Evolutionary conservation across 2,888 invertebrate species (phyloP).

Genomic region (Kuschelorhynchus macadamiae): DNA sequence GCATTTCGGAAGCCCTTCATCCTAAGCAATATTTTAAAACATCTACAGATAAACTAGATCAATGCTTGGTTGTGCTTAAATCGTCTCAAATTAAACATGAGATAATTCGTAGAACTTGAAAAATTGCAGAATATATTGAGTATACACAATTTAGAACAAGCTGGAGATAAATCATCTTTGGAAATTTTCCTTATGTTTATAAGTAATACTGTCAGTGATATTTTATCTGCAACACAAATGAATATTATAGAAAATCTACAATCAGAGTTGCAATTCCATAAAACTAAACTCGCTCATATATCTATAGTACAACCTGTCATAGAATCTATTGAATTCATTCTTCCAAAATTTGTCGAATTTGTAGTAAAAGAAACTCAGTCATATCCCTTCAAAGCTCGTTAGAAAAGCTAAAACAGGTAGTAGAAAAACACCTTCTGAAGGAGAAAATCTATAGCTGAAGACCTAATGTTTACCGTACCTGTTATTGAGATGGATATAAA

Average conservation of each 20-base stretch:
- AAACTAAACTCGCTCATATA: not conserved
- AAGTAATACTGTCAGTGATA: not conserved
- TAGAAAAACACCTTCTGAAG: slow-evolving; percentile 24
- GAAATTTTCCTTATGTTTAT: slow-evolving; percentile 8
- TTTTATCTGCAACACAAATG: slow-evolving; percentile 8
- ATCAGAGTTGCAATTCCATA: not conserved
- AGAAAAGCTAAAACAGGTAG: slow-evolving; percentile 7
- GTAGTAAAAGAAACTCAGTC: slow-evolving; percentile 15
- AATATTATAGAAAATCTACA: not conserved
- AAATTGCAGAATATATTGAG: not conserved
- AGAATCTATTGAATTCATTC: no score
- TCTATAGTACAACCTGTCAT: not conserved
- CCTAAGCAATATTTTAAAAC: no score
- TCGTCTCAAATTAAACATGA: not conserved
- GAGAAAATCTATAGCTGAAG: slow-evolving; percentile 49
- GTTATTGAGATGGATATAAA: slow-evolving; percentile 49
- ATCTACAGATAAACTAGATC: not conserved
- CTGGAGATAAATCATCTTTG: slow-evolving; percentile 16
- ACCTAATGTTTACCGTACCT: slow-evolving; percentile 45
- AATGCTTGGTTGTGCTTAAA: slow-evolving; percentile 6
- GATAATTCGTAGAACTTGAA: slow-evolving; percentile 9
- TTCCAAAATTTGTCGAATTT: slow-evolving; percentile 14
- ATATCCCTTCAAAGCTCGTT: not conserved
- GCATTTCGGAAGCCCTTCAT: slow-evolving; percentile 29
- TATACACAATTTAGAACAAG: not conserved